Base-by-base conservation (phyloP, 2,888 invertebrate genomes). In the Cinara cedri region DNA sequence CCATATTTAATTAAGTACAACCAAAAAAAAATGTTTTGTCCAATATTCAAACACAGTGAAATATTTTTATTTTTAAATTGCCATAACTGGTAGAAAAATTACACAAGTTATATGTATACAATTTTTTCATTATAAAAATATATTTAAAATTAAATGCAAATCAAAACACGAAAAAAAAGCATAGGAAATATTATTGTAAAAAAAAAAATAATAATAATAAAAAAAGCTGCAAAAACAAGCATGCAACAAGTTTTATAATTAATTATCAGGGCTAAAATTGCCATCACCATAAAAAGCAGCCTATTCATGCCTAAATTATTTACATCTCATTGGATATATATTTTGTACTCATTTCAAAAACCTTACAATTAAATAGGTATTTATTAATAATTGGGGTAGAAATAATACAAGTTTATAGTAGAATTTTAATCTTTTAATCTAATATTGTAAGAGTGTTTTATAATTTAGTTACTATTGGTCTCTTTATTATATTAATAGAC, bases 211-310 rank as follows among this genome's bases (percentile, higher is more conserved):
- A 76, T 49, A 42, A n/a, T n/a, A n/a, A n/a, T n/a, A n/a, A n/a
- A n/a, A n/a, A n/a, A 76, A 68, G 66, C 76, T 76, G 76, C 66
- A 76, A 76, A 76, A 76, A 76, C 66, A 68, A 76, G 74, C 76
- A 76, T 76, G 76, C 76, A 55, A 76, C 55, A 76, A 68, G 21
- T 76, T 76, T 66, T 6, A 11, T 63, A 57, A 19, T 54, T 72
- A 42, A 75, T 54, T 54, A 51, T 42, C 16, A n/a, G n/a, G 34
- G 42, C 51, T 44, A 60, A 34, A 71, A 54, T 54, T 75, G 51
- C 74, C 65, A 44, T 75, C 74, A 75, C 74, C 74, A 54, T 42
- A 54, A 75, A 65, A 75, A 75, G 74, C 74, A 63, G 19, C 19
- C 51, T 63, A 74, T 51, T 65, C 24, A 51, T 65, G 21, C 24